Conservation (phyloP, 2,888 invertebrate genomes). For the Podotricha telesiphe region DNA sequence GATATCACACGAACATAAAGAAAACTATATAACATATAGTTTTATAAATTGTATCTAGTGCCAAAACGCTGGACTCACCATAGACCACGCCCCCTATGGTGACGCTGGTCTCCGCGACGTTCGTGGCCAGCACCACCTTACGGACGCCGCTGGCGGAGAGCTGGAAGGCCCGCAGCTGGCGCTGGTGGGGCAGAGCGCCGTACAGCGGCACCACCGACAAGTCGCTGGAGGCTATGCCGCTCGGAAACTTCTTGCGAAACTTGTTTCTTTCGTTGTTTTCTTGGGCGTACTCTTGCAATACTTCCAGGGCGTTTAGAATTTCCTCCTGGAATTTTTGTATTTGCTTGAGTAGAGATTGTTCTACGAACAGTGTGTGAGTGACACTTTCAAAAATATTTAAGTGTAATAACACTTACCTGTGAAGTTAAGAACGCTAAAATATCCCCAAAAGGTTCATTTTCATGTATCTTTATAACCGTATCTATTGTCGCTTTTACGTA, state of each 20-base stretch:
- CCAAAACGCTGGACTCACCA: conserved; percentile 85
- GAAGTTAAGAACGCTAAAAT: conserved; percentile 96
- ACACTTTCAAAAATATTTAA: no score
- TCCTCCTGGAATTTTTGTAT: conserved; percentile 86
- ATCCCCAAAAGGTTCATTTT: conserved; percentile 92
- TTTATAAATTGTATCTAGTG: no score
- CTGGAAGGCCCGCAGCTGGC: conserved; percentile 88
- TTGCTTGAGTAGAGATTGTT: no score
- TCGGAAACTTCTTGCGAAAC: conserved; percentile 67
- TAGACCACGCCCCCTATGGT: conserved; percentile 97
- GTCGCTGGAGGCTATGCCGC: conserved; percentile 67
- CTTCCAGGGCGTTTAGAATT: conserved; percentile 89
- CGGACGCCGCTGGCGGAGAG: conserved; percentile 87
- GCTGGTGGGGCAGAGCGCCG: conserved; percentile 89
- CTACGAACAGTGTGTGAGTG: no score
- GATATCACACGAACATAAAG: no score
- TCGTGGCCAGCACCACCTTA: conserved; percentile 96
- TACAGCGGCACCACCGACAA: conserved; percentile 94
- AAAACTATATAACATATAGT: no score
- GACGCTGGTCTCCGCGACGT: conserved; percentile 98
- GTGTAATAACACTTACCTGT: conserved; percentile 67
- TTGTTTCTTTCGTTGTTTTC: conserved; percentile 76
- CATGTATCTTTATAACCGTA: conserved; percentile 95
- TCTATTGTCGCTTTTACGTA: conserved; percentile 94
- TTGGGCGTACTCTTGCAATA: conserved; percentile 85